Percentiles rank a stretch among this genome's conserved stretches.
phyloP scores from a whole-genome alignment of 2,113 vertebrate genomes.

The Leuciscus idus region DNA sequence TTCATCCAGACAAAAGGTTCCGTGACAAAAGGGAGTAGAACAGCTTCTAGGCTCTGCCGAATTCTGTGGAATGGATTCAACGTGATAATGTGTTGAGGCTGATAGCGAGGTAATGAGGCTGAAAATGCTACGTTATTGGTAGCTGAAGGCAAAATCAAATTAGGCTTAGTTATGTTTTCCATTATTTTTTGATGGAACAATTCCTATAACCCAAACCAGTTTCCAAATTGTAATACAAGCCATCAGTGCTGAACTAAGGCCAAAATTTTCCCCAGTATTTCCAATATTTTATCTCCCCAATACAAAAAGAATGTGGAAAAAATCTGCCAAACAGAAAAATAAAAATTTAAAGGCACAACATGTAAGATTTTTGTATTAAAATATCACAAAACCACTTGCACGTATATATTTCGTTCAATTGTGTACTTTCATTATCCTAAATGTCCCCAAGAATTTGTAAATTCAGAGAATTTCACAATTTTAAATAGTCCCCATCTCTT shows the following conservation, averaged over 20 bases:
- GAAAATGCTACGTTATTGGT: neutral
- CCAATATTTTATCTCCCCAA: neutral
- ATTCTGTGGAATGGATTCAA: slow-evolving; percentile 7
- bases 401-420: too few relatives aligned
- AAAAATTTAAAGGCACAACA: too few relatives aligned
- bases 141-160: neutral
- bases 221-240: neutral
- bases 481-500: too few relatives aligned
- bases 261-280: neutral
- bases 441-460: too few relatives aligned
- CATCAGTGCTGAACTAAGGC: neutral
- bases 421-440: too few relatives aligned
- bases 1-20: neutral
- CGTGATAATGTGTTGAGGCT: neutral
- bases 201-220: neutral
- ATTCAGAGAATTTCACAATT: too few relatives aligned
- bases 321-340: neutral
- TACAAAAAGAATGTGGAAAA: neutral
- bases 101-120: neutral
- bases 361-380: too few relatives aligned
- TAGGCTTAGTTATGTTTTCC: neutral
- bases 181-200: neutral
- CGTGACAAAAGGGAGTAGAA: neutral
- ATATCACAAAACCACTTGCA: too few relatives aligned
- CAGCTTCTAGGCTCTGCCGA: neutral